These are phyloP conservation scores for Ylistrum balloti DNA, from an alignment of 1,140 invertebrate genomes.

Conservation along the genomic window DNA sequence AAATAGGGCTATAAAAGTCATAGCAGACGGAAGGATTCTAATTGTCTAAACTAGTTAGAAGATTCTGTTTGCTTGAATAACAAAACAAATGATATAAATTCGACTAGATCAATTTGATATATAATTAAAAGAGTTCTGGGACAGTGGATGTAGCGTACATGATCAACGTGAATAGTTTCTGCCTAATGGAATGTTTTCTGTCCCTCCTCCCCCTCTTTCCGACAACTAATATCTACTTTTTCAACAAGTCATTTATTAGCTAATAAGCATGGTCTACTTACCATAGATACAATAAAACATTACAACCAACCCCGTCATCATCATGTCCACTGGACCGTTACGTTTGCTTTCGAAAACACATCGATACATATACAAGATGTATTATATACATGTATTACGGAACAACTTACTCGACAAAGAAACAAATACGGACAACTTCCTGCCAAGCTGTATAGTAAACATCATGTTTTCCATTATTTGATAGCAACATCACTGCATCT, in stretches of 20 bases:
- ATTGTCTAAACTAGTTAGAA: background rate
- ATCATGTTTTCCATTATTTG: too few relatives aligned
- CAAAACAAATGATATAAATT: background rate
- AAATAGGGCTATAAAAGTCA: background rate
- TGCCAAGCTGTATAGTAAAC: too few relatives aligned
- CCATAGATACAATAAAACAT: background rate
- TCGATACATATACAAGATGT: too few relatives aligned
- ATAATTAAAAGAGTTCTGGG: background rate
- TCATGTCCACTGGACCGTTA: too few relatives aligned
- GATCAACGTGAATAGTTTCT: background rate
- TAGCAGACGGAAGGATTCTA: background rate
- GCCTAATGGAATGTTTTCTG: background rate
- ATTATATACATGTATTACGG: too few relatives aligned
- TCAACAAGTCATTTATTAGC: background rate
- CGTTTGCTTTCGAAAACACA: too few relatives aligned
- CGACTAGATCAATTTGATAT: background rate
- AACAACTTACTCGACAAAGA: too few relatives aligned
- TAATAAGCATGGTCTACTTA: background rate
- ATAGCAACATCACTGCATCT: too few relatives aligned
- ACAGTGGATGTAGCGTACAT: background rate
- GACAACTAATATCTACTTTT: background rate
- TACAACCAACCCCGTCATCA: too few relatives aligned
- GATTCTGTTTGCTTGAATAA: background rate
- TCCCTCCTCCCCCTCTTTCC: too few relatives aligned
- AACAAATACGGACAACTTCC: too few relatives aligned